phyloP scores from a whole-genome alignment of 2,888 invertebrate species.

The Podabrus alpinus region DNA sequence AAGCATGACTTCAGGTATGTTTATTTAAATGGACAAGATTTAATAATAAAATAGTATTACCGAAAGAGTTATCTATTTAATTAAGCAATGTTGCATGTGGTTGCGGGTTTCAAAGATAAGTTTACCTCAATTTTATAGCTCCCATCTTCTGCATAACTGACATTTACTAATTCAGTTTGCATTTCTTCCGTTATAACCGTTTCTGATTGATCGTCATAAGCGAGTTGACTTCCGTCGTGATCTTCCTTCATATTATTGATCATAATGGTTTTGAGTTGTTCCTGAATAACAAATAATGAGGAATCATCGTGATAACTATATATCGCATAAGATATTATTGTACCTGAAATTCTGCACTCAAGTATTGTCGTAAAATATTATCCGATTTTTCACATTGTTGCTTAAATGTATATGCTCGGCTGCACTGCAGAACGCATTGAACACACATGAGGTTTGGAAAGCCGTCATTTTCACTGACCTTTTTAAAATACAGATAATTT shows the following conservation, averaged over 20 bases:
- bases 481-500: constrained; percentile 1
- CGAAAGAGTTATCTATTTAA: too few relatives aligned
- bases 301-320: neutral
- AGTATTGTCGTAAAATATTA: constrained; percentile 51
- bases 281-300: constrained; percentile 36
- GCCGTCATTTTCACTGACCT: constrained; percentile 57
- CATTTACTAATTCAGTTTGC: constrained; percentile 44
- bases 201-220: constrained; percentile 45
- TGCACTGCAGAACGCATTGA: constrained; percentile 59
- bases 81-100: too few relatives aligned
- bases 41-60: too few relatives aligned
- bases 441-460: constrained; percentile 58
- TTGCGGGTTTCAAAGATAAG: neutral
- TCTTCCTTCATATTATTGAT: neutral
- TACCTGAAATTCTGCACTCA: constrained; percentile 56
- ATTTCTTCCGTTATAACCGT: constrained; percentile 45
- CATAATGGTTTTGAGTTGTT: constrained; percentile 37
- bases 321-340: too few relatives aligned
- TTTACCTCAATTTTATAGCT: constrained; percentile 32
- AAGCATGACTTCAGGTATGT: neutral
- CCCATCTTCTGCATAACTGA: constrained; percentile 37
- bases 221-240: constrained; percentile 33
- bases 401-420: constrained; percentile 59
- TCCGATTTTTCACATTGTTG: constrained; percentile 58
- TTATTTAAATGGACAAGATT: neutral